Conservation (phyloP, 1,140 invertebrate genomes). For the Chelonus insularis region DNA sequence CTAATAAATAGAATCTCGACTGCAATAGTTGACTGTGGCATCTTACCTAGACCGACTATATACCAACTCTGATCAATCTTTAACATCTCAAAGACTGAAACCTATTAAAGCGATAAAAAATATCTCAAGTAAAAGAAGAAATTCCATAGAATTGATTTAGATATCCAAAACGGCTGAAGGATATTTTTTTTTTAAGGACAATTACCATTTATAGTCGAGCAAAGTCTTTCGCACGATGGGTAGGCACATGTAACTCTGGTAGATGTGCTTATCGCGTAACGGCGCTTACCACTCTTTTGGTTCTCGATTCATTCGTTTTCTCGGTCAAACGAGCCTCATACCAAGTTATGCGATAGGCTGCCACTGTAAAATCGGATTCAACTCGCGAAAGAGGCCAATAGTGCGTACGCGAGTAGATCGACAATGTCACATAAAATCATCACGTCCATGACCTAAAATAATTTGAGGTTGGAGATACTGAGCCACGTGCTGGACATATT, state of each 20-base stretch:
- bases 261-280: conserved; percentile 57
- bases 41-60: no score
- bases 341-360: conserved; percentile 42
- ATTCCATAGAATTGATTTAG: no score
- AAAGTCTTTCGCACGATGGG: conserved; percentile 32
- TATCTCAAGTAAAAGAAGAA: no score
- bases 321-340: conserved; percentile 54
- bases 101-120: no score
- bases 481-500: background rate
- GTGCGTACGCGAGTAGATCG: background rate
- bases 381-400: background rate
- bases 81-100: no score
- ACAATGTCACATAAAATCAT: background rate
- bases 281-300: conserved; percentile 44
- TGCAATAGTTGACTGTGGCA: no score
- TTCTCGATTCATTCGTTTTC: conserved; percentile 54
- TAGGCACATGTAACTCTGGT: conserved; percentile 43
- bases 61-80: no score
- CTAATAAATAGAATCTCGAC: no score
- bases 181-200: background rate
- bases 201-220: conserved; percentile 40
- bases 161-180: background rate
- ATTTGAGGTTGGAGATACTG: background rate
- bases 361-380: background rate
- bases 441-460: conserved; percentile 1